A percentile compares a stretch with the other conserved stretches of the same genome.
phyloP scores from a whole-genome alignment of 2,113 vertebrate genomes.

The Saimiri boliviensis region DNA sequence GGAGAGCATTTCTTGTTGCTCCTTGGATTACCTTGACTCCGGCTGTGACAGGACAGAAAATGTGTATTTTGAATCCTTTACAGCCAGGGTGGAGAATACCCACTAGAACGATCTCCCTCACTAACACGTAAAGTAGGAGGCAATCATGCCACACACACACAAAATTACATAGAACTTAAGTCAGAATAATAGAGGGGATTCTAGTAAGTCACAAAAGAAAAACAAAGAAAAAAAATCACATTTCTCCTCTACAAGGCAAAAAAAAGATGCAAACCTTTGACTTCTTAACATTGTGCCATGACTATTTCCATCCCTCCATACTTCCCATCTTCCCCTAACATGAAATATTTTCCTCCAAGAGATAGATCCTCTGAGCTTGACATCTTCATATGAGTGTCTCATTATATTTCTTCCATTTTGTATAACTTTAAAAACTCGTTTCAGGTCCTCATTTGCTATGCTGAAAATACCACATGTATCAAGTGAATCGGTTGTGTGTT shows the following conservation, averaged over 20 bases:
- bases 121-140: neutral
- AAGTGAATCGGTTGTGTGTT: neutral
- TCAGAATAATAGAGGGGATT: neutral
- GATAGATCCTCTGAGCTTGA: neutral
- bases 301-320: neutral
- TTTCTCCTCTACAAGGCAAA: neutral
- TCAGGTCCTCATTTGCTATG: neutral
- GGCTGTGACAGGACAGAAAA: fast-evolving
- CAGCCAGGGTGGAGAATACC: neutral
- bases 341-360: neutral
- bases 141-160: neutral
- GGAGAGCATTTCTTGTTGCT: neutral
- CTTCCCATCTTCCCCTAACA: neutral
- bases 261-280: neutral
- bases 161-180: neutral
- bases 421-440: neutral
- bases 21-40: neutral
- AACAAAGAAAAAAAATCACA: neutral
- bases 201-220: neutral
- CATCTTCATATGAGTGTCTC: neutral
- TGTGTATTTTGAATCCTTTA: neutral
- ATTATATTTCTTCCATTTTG: neutral
- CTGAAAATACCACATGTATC: neutral
- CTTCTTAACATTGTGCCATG: neutral
- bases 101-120: neutral